Evolutionary conservation across 2,113 vertebrate genomes (phyloP), one percentile per base, ranked within the genome.

Genomic region (Pteropus alecto): DNA sequence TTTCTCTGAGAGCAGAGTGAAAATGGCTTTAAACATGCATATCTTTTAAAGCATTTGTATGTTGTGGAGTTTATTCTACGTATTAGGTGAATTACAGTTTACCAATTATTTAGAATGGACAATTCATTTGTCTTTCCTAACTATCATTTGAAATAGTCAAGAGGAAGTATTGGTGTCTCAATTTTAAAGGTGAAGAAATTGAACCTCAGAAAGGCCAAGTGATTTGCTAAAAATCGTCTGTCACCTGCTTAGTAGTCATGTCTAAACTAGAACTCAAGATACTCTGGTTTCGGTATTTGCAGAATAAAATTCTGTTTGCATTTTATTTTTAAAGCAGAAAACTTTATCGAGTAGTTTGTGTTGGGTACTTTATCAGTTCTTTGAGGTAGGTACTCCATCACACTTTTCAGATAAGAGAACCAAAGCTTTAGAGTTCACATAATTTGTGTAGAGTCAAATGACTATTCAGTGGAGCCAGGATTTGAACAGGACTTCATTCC

Each of bases 131-230:
- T 60, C 15, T 6, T 19, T 58, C 26, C 48, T 63, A 38, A 38
- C 18, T 74, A 43, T 54, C 43, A 19, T 67, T 87, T 65, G 54
- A 86, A 68, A 78, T 94, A 71, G 90, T 5, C 30, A n/a, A 60
- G 65, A 67, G 24, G 24, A 95, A 11, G 33, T 81, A 56, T n/a
- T 89, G 43, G 13, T 67, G 38, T 22, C 35, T 68, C 12, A 33
- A 8, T 90, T 87, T 91, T 90, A 87, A 90, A 93, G 41, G 58
- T 89, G 35, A 94, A 74, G 78, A 97, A 67, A 58, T 84, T 96
- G 63, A 94, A 54, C 51, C 41, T 92, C 22, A 58, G 56, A 94
- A 91, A 92, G 41, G 26, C 48, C 74, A 60, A 91, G 10, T 85
- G 60, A 38, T 88, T 97, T 89, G 54, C 60, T 28, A 70, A 58